Evolutionary conservation across 2,888 invertebrate species (phyloP).

Genomic region (Aphidoletes aphidimyza): DNA sequence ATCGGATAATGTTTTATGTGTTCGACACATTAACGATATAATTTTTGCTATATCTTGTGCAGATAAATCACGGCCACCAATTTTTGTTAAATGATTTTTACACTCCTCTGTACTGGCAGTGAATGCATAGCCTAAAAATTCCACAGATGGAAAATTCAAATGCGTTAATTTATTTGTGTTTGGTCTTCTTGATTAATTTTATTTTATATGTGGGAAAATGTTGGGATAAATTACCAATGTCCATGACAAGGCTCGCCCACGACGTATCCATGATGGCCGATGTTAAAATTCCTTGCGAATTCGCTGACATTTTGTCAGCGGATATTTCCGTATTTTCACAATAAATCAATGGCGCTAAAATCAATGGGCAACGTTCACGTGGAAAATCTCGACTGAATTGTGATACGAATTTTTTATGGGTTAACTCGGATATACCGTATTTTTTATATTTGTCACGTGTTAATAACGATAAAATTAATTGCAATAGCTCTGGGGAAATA

Average conservation of each 20-base stretch:
- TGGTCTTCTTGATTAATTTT: neutral
- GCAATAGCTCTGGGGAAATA: conserved; percentile 88
- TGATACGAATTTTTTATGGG: conserved; percentile 82
- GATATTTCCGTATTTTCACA: conserved; percentile 76
- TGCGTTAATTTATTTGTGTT: neutral
- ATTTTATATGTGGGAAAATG: neutral
- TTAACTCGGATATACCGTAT: conserved; percentile 77
- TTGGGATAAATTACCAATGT: conserved; percentile 73
- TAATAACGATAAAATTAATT: conserved; percentile 78
- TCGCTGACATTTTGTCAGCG: conserved; percentile 73
- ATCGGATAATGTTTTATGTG: conserved; percentile 72
- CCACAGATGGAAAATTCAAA: neutral
- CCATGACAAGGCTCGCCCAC: conserved; percentile 88
- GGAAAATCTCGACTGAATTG: conserved; percentile 89
- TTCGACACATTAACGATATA: conserved; percentile 86
- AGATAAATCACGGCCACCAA: conserved; percentile 84
- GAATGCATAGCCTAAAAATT: conserved; percentile 78
- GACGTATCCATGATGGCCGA: conserved; percentile 78
- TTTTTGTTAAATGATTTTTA: conserved; percentile 82
- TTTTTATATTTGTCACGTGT: conserved; percentile 71
- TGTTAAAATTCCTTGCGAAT: conserved; percentile 70
- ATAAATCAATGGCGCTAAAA: conserved; percentile 88
- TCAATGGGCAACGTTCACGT: conserved; percentile 86
- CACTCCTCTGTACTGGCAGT: conserved; percentile 89
- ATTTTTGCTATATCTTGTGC: conserved; percentile 86